Conservation (phyloP, 2,797 vertebrate species). For the Morus bassanus region DNA sequence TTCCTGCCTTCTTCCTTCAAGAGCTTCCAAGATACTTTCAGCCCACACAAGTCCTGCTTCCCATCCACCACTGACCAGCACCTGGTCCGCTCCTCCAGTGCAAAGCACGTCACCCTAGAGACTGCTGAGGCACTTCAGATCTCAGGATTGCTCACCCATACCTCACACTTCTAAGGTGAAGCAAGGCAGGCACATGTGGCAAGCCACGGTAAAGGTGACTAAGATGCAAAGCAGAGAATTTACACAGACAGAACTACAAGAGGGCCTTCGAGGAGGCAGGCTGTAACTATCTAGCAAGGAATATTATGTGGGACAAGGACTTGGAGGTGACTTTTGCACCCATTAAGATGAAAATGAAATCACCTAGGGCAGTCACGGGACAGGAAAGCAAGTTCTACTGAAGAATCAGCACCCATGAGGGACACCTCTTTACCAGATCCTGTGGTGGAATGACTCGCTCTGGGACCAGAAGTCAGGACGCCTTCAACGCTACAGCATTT, state of each 20-base stretch:
- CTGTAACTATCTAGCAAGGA: not conserved
- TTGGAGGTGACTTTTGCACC: not conserved
- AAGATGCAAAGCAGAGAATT: not conserved
- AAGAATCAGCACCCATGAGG: not conserved
- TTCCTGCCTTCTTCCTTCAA: not conserved
- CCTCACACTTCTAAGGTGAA: not conserved
- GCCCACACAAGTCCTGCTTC: not conserved
- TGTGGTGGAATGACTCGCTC: not conserved
- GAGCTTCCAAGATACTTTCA: not conserved
- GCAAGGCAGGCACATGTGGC: not conserved
- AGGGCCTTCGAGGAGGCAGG: not conserved
- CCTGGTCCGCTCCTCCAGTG: not conserved
- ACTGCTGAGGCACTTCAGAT: not conserved
- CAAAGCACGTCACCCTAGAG: not conserved
- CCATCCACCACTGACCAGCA: not conserved
- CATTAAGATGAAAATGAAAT: not conserved
- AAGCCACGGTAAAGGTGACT: fast-evolving
- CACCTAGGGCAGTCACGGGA: not conserved
- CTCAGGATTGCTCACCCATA: not conserved
- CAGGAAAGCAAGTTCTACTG: not conserved
- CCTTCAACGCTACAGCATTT: not conserved
- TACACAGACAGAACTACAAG: not conserved
- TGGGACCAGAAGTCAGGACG: not conserved
- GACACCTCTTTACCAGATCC: not conserved
- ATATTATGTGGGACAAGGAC: fast-evolving